Evolutionary conservation across 2,797 vertebrate species (phyloP).

Genomic region (Aeoliscus strigatus): DNA sequence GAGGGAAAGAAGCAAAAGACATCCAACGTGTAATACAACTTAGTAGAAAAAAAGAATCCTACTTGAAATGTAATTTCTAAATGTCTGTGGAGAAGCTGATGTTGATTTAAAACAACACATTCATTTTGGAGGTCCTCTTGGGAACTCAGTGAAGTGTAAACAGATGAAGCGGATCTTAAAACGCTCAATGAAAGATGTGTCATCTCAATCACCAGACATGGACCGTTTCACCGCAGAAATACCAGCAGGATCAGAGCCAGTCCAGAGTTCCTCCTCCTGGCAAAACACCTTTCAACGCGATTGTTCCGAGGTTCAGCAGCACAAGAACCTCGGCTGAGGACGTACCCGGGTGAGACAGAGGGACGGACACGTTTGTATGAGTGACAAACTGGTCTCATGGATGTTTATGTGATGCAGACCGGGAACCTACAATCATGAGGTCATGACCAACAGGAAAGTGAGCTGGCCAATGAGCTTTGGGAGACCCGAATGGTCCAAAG

Average conservation of each 20-base stretch:
- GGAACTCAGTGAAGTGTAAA: neutral
- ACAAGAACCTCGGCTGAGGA: constrained; percentile 9
- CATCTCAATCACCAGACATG: constrained; percentile 40
- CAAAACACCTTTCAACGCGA: constrained; percentile 69
- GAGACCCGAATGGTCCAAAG: constrained; percentile 79
- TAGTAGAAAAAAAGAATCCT: too few species aligned
- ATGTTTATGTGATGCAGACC: constrained; percentile 65
- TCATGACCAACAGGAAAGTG: constrained; percentile 59
- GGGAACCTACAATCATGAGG: constrained; percentile 65
- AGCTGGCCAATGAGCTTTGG: constrained; percentile 86
- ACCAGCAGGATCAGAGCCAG: constrained; percentile 59
- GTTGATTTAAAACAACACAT: too few species aligned
- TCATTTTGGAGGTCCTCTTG: too few species aligned
- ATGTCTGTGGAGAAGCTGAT: too few species aligned
- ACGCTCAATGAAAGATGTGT: too few species aligned
- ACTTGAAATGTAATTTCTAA: too few species aligned
- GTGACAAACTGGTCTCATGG: constrained; percentile 6
- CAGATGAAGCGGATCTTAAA: too few species aligned
- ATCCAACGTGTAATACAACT: too few species aligned
- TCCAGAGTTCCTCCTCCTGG: constrained; percentile 41
- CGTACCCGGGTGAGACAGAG: constrained; percentile 67
- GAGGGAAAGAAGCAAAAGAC: too few species aligned
- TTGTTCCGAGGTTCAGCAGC: constrained; percentile 56
- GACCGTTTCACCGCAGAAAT: constrained; percentile 69
- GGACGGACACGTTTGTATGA: rapidly evolving